Percentiles rank a stretch among this genome's conserved stretches.
Conservation (phyloP, 2,888 invertebrate species). For the Campoplex capitator region DNA sequence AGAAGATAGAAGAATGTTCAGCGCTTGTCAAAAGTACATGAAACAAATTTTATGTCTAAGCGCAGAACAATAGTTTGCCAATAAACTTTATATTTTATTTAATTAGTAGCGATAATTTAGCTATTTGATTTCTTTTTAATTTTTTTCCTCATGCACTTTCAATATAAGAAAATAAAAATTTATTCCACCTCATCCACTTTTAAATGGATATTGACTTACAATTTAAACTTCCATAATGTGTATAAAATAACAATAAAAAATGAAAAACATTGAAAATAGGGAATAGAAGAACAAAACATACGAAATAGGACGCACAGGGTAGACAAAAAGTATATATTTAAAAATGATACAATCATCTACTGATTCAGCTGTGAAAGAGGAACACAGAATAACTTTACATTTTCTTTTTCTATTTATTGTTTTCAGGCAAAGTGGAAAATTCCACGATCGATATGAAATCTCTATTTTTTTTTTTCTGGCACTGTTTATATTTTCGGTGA, state of each 20-base stretch:
- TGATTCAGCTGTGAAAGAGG: background rate
- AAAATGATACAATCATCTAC: constrained; percentile 51
- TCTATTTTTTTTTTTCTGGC: background rate
- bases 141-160: background rate
- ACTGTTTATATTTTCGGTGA: background rate
- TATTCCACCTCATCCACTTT: background rate
- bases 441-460: background rate
- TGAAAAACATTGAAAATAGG: background rate
- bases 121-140: no score
- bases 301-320: constrained; percentile 5
- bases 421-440: constrained; percentile 3
- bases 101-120: background rate
- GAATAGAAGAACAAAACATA: background rate
- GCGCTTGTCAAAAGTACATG: background rate
- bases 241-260: background rate
- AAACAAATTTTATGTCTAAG: background rate
- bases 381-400: background rate
- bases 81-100: background rate
- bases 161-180: background rate
- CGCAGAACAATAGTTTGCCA: background rate
- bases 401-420: background rate
- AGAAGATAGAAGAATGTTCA: background rate
- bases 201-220: background rate
- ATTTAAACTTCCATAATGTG: background rate
- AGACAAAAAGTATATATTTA: constrained; percentile 46